Conservation (phyloP, 2,888 invertebrate genomes). For the Pardosa pseudoannulata region DNA sequence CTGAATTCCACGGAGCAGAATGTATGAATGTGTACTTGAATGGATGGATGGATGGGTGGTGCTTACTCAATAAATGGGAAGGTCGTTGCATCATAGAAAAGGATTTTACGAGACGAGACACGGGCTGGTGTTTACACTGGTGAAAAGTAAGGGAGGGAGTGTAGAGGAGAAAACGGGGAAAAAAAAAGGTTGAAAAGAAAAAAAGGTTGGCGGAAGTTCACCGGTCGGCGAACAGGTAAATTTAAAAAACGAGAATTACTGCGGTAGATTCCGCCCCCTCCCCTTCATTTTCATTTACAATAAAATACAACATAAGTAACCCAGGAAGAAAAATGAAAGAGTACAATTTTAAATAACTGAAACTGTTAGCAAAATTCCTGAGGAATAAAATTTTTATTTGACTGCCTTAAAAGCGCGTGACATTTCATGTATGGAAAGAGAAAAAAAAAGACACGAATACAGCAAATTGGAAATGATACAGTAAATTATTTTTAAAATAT, state of each 20-base stretch:
- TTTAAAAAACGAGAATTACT: background rate
- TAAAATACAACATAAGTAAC: too few relatives aligned
- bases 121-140: constrained; percentile 9
- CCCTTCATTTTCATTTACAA: too few relatives aligned
- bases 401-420: too few relatives aligned
- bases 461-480: too few relatives aligned
- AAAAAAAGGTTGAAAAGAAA: background rate
- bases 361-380: too few relatives aligned
- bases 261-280: too few relatives aligned
- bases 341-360: too few relatives aligned
- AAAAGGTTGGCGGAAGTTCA: background rate
- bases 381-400: too few relatives aligned
- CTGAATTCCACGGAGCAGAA: background rate
- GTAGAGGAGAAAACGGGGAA: background rate
- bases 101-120: constrained; percentile 5
- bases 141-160: background rate
- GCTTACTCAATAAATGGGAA: constrained; percentile 14
- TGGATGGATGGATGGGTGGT: constrained; percentile 9
- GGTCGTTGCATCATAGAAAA: constrained; percentile 15
- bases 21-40: background rate
- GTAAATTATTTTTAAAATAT: too few relatives aligned
- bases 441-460: too few relatives aligned
- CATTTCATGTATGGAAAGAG: too few relatives aligned
- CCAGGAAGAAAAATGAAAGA: too few relatives aligned
- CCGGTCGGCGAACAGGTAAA: background rate